phyloP scores from a whole-genome alignment of 2,113 vertebrate genomes.

The Machaerirhynchus nigripectus region DNA sequence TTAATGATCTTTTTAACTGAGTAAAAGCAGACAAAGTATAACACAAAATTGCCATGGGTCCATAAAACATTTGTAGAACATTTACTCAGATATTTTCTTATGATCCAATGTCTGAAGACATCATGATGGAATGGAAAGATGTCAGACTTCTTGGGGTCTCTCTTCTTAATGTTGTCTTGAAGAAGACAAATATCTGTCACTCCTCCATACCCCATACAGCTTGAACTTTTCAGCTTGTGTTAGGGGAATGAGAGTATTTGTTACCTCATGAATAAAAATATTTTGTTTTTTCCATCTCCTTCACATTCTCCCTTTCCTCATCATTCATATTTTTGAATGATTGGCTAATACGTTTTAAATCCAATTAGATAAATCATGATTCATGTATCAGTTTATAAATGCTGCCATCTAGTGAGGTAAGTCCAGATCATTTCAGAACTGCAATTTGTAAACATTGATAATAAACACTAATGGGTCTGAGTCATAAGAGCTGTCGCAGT shows the following conservation, averaged over 20 bases:
- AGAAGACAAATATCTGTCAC: not conserved
- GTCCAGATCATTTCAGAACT: not conserved
- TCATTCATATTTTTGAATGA: not conserved
- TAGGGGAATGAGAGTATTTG: not conserved
- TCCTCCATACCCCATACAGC: not conserved
- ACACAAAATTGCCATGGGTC: not conserved
- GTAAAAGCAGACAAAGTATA: conserved; percentile 19
- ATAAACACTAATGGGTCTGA: not conserved
- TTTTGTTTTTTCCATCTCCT: not conserved
- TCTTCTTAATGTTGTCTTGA: not conserved
- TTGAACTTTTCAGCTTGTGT: not conserved
- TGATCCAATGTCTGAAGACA: not conserved
- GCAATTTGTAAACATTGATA: not conserved
- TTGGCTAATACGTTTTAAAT: not conserved
- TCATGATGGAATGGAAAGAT: not conserved
- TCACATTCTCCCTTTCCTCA: not conserved
- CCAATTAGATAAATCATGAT: not conserved
- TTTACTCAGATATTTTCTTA: not conserved
- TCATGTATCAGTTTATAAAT: conserved; percentile 49
- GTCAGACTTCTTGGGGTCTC: not conserved
- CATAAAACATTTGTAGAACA: not conserved
- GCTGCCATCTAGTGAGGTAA: conserved; percentile 66
- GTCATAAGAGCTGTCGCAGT: not conserved
- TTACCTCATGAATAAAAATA: not conserved
- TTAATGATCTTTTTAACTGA: not conserved